Evolutionary conservation across 2,888 invertebrate species (phyloP).

Genomic region (Arge pagana): DNA sequence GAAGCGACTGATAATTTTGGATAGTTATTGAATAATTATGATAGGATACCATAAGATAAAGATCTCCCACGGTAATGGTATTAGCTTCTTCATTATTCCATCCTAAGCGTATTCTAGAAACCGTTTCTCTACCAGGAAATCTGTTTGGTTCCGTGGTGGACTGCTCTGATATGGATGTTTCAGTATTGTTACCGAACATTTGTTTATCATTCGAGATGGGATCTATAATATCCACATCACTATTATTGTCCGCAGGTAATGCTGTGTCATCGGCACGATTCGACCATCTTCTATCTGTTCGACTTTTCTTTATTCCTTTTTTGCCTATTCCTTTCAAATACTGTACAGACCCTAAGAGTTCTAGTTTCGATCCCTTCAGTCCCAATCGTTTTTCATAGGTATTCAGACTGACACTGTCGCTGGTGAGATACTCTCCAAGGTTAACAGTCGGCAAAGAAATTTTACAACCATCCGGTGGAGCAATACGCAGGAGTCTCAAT

Average conservation of each 20-base stretch:
- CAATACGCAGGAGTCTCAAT: constrained; percentile 50
- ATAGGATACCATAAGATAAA: constrained; percentile 79
- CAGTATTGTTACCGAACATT: constrained; percentile 47
- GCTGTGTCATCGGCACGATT: constrained; percentile 38
- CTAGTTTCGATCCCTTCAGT: constrained; percentile 60
- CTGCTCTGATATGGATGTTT: constrained; percentile 36
- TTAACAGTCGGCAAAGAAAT: constrained; percentile 75
- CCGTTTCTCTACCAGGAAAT: constrained; percentile 56
- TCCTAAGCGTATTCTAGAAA: constrained; percentile 61
- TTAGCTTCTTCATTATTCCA: constrained; percentile 81
- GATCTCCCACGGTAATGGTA: constrained; percentile 84
- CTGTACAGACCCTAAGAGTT: constrained; percentile 56
- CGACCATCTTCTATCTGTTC: constrained; percentile 51
- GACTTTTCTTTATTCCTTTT: constrained; percentile 54
- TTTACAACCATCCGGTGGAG: constrained; percentile 65
- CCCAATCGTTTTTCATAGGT: constrained; percentile 77
- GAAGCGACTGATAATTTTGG: constrained; percentile 2
- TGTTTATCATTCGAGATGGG: constrained; percentile 62
- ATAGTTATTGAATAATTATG: neutral
- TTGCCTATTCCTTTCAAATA: constrained; percentile 52
- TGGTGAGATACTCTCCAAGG: constrained; percentile 77
- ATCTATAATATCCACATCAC: constrained; percentile 59
- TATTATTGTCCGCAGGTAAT: constrained; percentile 61
- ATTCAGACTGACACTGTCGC: constrained; percentile 76
- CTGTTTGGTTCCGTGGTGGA: constrained; percentile 43